Base-by-base conservation (phyloP, 2,888 invertebrate species). In the Gymnoscelis rufifasciata region DNA sequence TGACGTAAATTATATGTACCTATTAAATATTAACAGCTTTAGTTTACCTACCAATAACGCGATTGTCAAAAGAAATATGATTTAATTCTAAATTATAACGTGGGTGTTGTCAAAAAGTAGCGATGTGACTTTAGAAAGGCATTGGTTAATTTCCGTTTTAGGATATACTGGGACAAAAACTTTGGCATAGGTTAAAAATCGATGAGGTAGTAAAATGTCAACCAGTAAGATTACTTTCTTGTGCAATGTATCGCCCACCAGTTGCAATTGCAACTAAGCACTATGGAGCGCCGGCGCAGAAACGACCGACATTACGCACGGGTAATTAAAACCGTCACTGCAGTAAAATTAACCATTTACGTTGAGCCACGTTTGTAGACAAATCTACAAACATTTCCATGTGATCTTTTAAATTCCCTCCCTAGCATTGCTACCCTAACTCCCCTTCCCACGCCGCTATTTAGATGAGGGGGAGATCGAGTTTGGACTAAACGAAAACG, bases 201-300 rank as follows among this genome's bases (percentile, higher is more conserved):
- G n/a, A n/a, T n/a, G n/a, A n/a, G n/a, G n/a, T n/a, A n/a, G 38
- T 27, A 38, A 51, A 50, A 40, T 59, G 37, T 41, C 43, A 41
- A 38, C 40, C 42, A 28, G 7, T 27, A 40, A 19, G 19, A 19
- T 41, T 43, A 36, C 43, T 24, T 47, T 14, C 23, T 52, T 49
- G 19, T 44, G 49, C 35, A 49, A 49, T 38, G 31, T 33, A 15
- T 14, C 24, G 8, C 10, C 27, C 26, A 19, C 19, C 2, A 26
- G 31, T 15, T 36, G 36, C 43, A 38, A 1, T 35, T 40, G 33
- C 27, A 42, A 38, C 39, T 39, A 29, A 14, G 36, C 42, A 29
- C n/a, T 43, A 43, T 13, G 36, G 41, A 36, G 11, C 24, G 12
- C 29, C 6, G 19, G 2, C 8, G 39, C 30, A 46, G 14, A 36